Base-by-base conservation (phyloP, 2,797 vertebrate species). In the Aeoliscus strigatus region DNA sequence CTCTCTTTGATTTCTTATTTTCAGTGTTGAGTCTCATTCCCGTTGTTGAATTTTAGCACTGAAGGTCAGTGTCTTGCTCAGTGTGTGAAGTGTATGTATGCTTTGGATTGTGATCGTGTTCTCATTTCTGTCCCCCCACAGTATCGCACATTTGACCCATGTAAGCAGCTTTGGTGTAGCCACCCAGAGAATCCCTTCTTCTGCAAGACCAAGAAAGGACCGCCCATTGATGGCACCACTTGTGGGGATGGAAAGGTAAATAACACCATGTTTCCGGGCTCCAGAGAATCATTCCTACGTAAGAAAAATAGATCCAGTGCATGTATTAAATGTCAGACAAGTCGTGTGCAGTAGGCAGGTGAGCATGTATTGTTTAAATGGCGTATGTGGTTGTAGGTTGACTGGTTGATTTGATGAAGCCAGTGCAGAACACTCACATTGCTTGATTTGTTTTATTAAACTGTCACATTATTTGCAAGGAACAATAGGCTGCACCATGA, bases 201-300 rank as follows among this genome's bases (percentile, higher is more conserved):
- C 85, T 98, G 96, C 82, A 99, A 99, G 80, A 99, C 96, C 51
- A 99, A 98, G 87, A 99, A 99, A 84, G 96, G 96, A 2, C 96
- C 96, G 1, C 96, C 96, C 3, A 87, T 99, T 39, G 95, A 99
- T 5, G 96, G 96, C 62, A 99, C 95, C 46, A 93, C 88, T 87
- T 99, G 96, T 47, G 92, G 92, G 0, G 85, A 90, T 18, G 94
- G 93, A 40, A 96, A 97, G 92, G 96, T 98, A 87, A n/a, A n/a
- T n/a, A n/a, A n/a, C n/a, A n/a, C n/a, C n/a, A n/a, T n/a, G n/a
- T n/a, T n/a, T n/a, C n/a, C n/a, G n/a, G n/a, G n/a, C n/a, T n/a
- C n/a, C n/a, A n/a, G n/a, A n/a, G n/a, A n/a, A n/a, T n/a, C n/a
- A n/a, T n/a, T n/a, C n/a, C n/a, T n/a, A n/a, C n/a, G n/a, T n/a